These are phyloP conservation scores for Charadrius vociferus DNA, from an alignment of 2,113 vertebrate species.

Conservation along the genomic window DNA sequence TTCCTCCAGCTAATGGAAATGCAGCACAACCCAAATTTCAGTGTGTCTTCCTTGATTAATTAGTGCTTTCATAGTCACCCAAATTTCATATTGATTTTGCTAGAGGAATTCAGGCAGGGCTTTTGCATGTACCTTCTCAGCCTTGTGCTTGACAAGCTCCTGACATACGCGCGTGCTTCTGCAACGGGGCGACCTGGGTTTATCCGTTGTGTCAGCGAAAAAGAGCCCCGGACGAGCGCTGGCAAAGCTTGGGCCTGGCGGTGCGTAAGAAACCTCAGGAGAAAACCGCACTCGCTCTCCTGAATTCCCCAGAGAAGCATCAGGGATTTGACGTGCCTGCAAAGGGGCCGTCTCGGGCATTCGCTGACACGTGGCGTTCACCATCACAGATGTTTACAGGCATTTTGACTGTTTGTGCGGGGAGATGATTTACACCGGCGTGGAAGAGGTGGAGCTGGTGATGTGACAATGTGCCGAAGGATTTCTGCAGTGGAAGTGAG, in stretches of 20 bases:
- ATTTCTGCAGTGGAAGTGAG: neutral
- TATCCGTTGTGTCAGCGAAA: neutral
- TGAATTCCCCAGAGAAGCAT: neutral
- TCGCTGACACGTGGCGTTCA: neutral
- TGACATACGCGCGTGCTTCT: neutral
- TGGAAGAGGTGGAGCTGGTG: neutral
- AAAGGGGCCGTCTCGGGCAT: neutral
- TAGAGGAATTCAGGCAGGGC: neutral
- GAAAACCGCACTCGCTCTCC: neutral
- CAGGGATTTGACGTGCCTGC: neutral
- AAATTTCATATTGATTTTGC: neutral
- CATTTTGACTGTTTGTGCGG: neutral
- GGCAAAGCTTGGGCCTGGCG: neutral
- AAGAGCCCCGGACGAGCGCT: neutral
- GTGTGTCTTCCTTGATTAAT: neutral
- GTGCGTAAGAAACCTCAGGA: neutral
- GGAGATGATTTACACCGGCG: neutral
- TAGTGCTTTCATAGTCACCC: neutral
- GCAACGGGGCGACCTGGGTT: neutral
- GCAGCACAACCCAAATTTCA: neutral
- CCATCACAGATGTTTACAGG: neutral
- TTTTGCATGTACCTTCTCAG: neutral
- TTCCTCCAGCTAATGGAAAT: neutral
- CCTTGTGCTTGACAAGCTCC: neutral
- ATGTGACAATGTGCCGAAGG: neutral